Evolutionary conservation across 1,140 invertebrate genomes (phyloP), one percentile per base, ranked within the genome.

Genomic region (Caenorhabditis elegans): DNA sequence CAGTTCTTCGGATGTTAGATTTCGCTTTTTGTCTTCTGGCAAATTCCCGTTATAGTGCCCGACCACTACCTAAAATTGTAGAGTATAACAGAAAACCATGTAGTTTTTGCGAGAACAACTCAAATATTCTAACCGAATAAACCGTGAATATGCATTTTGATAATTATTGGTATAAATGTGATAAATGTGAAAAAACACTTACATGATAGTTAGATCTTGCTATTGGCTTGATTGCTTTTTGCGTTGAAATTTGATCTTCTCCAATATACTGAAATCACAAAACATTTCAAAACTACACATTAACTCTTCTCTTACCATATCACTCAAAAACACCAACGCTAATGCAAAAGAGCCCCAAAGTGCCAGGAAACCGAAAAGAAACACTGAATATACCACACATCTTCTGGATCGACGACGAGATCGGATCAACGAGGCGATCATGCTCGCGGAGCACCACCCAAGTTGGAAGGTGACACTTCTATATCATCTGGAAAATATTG

Each of bases 41-140:
- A 89, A 76, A 80, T 89, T 89, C 11, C 88, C 88, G 65, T 89
- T 89, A 48, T 89, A 89, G 47, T 89, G 88, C 0, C 88, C 88
- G 55, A 89, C 88, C 13, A 89, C 81, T 31, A 89, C 79, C 79
- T 89, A 85, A 51, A 89, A 22, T 48, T n/a, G 26, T 86, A 86
- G n/a, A 76, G 49, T 47, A 47, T 47, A 13, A 13, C 46, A n/a
- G n/a, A 47, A 47, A 47, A 11, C n/a, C n/a, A n/a, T 47, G 11
- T 11, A 47, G n/a, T 13, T 47, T 13, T 13, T n/a, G 46, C 11
- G 46, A n/a, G 46, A 47, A n/a, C n/a, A n/a, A n/a, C n/a, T n/a
- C n/a, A n/a, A n/a, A n/a, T n/a, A n/a, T n/a, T n/a, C n/a, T n/a
- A n/a, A n/a, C n/a, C n/a, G n/a, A n/a, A n/a, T n/a, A n/a, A n/a